Base-by-base conservation (phyloP, 23 tunicate genomes). In the Trididemnum miniatum region DNA sequence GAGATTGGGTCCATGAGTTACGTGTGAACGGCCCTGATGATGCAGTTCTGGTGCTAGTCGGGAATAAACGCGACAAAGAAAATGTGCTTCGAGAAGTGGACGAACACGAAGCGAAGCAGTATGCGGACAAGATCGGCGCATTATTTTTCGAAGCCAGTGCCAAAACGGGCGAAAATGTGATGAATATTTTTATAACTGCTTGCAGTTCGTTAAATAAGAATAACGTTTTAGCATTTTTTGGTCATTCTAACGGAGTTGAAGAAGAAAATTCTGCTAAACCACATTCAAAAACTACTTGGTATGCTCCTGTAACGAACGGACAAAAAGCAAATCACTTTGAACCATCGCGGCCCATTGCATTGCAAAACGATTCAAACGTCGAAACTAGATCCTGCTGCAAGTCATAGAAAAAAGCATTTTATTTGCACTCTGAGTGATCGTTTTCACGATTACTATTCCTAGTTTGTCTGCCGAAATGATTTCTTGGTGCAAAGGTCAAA, bases 71-170 rank as follows among this genome's bases (percentile, higher is more conserved):
- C 5, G 88, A 84, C 63, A 39, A 77, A 27, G 88, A 38, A 0
- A 29, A 28, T 23, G 81, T 34, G 15, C 2, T 37, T 2, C 36
- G 88, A 32, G 81, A 84, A 59, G 73, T 84, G 2, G 57, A 31
- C 20, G 34, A 59, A 15, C 35, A 51, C 4, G 88, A 59, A 20
- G 88, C 76, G 57, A 35, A 30, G 74, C 32, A 60, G 15, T 74
- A 62, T 28, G 88, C 88, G 30, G 51, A 84, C 35, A 67, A 35
- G 27, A 64, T 75, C 0, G 81, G 72, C 20, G 81, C 81, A 0
- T 29, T 75, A 20, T 84, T 73, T 60, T 75, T 54, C 59, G 88
- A 84, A 75, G 63, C 82, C 4, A 75, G 81, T 33, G 88, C 88
- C 18, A 84, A 84, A 76, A 76, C 81, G 1, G 81, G 81, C 28